Conservation (phyloP, 1,140 invertebrate genomes). For the Drosophila ficusphila region DNA sequence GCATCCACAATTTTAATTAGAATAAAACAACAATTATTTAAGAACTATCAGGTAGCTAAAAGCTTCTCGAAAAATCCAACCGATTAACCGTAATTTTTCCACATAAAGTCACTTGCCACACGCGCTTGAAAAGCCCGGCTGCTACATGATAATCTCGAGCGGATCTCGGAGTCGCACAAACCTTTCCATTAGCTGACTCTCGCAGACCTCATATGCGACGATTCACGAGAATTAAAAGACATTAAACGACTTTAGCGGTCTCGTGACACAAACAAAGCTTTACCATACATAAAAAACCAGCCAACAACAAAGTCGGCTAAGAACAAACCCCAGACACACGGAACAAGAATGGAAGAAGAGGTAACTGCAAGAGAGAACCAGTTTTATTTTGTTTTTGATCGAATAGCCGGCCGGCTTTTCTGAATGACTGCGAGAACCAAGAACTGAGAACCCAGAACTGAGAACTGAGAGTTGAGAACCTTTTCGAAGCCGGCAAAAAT, state of each 20-base stretch:
- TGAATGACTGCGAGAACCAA: constrained; percentile 49
- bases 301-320: constrained; percentile 51
- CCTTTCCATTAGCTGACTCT: constrained; percentile 61
- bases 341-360: constrained; percentile 32
- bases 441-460: constrained; percentile 9
- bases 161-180: constrained; percentile 63
- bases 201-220: constrained; percentile 48
- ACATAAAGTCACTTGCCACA: constrained; percentile 26
- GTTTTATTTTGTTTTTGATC: constrained; percentile 38
- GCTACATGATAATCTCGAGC: constrained; percentile 32
- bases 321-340: constrained; percentile 53
- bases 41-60: too few relatives aligned
- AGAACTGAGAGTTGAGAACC: constrained; percentile 30
- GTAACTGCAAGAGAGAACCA: constrained; percentile 62
- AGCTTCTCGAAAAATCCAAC: constrained; percentile 11
- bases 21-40: too few relatives aligned
- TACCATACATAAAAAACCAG: constrained; percentile 35
- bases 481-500: constrained; percentile 24
- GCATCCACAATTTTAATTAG: too few relatives aligned
- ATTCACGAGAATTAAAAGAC: constrained; percentile 62
- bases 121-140: not conserved
- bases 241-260: constrained; percentile 64
- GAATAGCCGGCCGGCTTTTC: constrained; percentile 68
- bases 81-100: constrained; percentile 21
- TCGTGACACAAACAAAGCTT: constrained; percentile 62